These are phyloP conservation scores for Temnothorax longispinosus DNA, from an alignment of 1,140 invertebrate genomes.

Conservation along the genomic window DNA sequence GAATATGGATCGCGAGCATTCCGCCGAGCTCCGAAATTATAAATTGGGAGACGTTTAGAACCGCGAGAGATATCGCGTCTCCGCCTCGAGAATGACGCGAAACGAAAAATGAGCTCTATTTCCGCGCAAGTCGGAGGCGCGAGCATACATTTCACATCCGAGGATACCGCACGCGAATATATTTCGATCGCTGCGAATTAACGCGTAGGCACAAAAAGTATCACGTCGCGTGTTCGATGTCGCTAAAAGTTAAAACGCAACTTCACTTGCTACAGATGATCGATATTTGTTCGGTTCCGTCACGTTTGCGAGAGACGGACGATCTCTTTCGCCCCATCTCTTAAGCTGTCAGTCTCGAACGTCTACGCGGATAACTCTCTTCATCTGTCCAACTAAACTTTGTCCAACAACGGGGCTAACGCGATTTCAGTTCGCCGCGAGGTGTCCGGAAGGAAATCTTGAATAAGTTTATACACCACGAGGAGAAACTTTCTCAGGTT, in stretches of 20 bases:
- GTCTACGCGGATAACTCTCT: conserved; percentile 17
- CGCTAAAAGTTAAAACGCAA: not conserved
- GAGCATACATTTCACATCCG: not conserved
- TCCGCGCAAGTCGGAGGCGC: not conserved
- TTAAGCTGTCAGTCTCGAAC: conserved; percentile 13
- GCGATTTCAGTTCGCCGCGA: conserved; percentile 17
- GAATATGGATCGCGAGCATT: not conserved
- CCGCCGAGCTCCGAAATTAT: not conserved
- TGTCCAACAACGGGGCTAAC: conserved; percentile 10
- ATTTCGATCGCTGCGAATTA: not conserved
- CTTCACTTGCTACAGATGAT: not conserved
- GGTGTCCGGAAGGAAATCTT: not conserved
- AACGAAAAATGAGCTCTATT: not conserved
- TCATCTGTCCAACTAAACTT: conserved; percentile 11
- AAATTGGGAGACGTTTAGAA: conserved; percentile 6
- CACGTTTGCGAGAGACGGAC: not conserved
- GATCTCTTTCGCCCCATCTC: not conserved
- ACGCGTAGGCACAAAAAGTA: not conserved
- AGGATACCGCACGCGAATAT: not conserved
- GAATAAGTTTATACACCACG: conserved; percentile 24
- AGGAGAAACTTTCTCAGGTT: not conserved
- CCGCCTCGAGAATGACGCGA: not conserved
- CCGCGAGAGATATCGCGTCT: not conserved
- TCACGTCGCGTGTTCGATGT: not conserved
- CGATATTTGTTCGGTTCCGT: not conserved